Evolutionary conservation across 2,888 invertebrate genomes (phyloP).

Genomic region (Dryadula phaetusa): DNA sequence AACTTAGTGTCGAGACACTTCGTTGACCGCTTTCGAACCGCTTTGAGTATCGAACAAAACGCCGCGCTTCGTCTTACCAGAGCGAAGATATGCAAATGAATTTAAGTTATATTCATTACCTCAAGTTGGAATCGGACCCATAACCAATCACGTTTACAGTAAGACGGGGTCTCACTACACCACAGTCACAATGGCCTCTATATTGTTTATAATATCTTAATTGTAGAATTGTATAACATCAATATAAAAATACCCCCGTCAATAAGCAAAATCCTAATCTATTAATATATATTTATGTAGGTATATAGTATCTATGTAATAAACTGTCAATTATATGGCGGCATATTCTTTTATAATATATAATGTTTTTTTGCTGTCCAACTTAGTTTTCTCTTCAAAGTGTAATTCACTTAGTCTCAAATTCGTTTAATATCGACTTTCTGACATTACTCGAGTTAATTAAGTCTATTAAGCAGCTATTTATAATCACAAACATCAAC

Average conservation of each 20-base stretch:
- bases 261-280: neutral
- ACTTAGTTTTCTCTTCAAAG: slow-evolving; percentile 7
- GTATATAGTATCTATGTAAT: neutral
- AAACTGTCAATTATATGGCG: neutral
- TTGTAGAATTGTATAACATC: too few relatives aligned
- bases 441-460: slow-evolving; percentile 4
- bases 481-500: slow-evolving; percentile 3
- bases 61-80: too few relatives aligned
- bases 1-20: too few relatives aligned
- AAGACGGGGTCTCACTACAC: too few relatives aligned
- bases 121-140: too few relatives aligned
- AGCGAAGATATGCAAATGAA: too few relatives aligned
- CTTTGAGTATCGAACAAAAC: too few relatives aligned
- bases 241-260: neutral
- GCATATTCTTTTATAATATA: neutral
- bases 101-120: too few relatives aligned
- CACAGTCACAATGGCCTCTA: too few relatives aligned
- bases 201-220: too few relatives aligned
- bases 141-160: too few relatives aligned
- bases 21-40: too few relatives aligned
- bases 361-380: slow-evolving; percentile 4
- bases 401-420: slow-evolving; percentile 5
- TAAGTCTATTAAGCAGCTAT: neutral
- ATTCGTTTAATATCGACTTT: slow-evolving; percentile 3
- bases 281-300: neutral